Evolutionary conservation across 2,888 invertebrate species (phyloP).

Genomic region (Napeogenes sylphis): DNA sequence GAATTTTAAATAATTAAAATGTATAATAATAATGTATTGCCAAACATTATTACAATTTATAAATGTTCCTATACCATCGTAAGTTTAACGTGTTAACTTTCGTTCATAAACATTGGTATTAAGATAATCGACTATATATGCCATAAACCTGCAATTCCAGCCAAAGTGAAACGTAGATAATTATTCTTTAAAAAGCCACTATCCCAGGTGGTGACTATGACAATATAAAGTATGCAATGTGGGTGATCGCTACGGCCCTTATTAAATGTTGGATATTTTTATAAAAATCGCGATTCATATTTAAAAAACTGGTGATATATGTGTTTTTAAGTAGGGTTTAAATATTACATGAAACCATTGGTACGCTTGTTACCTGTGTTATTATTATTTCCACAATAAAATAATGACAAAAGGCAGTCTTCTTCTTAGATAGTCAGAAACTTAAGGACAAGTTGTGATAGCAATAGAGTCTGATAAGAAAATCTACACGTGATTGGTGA

Average conservation of each 20-base stretch:
- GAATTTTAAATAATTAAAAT: no score
- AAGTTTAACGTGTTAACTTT: background rate
- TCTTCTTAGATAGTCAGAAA: no score
- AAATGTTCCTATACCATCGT: background rate
- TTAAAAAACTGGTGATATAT: no score
- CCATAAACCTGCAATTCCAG: conserved; percentile 36
- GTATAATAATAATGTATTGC: background rate
- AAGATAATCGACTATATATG: conserved; percentile 27
- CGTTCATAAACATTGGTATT: conserved; percentile 12
- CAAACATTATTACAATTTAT: no score
- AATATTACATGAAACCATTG: no score
- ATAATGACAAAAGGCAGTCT: no score
- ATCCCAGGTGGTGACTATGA: conserved; percentile 64
- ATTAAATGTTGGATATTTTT: conserved; percentile 45
- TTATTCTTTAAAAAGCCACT: conserved; percentile 59
- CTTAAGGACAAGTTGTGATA: conserved; percentile 1
- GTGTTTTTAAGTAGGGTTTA: no score
- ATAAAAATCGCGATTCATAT: background rate
- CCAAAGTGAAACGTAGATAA: conserved; percentile 48
- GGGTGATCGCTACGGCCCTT: conserved; percentile 46
- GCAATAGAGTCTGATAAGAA: conserved; percentile 17
- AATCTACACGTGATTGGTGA: conserved; percentile 46
- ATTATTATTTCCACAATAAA: no score
- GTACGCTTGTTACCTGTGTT: no score
- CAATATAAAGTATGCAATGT: conserved; percentile 71